Conservation (phyloP, 2,888 invertebrate species). For the Diplazon laetatorius region DNA sequence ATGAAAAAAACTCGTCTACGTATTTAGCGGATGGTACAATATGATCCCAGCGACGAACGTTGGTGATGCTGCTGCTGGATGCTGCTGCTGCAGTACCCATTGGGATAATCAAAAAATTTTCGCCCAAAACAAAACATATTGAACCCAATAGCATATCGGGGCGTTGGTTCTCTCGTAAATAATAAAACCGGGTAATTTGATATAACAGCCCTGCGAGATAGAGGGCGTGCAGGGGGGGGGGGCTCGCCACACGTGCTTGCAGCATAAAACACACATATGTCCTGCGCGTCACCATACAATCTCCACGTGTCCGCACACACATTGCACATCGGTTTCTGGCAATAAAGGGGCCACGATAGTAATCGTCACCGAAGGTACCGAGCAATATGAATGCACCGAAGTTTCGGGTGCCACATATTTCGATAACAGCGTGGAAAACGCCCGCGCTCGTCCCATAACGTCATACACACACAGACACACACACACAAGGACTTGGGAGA, state of each 20-base stretch:
- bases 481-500: background rate
- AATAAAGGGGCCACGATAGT: no score
- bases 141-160: background rate
- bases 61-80: background rate
- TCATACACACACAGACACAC: no score
- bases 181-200: slow-evolving; percentile 31
- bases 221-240: no score
- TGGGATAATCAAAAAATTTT: slow-evolving; percentile 16
- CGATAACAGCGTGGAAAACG: slow-evolving; percentile 5
- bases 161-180: slow-evolving; percentile 1
- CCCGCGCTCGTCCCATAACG: background rate
- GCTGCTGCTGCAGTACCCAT: background rate
- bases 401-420: background rate
- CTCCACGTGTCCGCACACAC: no score
- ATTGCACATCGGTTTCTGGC: no score
- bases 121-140: slow-evolving; percentile 26
- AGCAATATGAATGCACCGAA: background rate
- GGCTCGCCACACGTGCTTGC: no score
- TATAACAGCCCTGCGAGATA: slow-evolving; percentile 3
- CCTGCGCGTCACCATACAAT: no score
- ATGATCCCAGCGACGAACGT: background rate
- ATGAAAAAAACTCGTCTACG: slow-evolving; percentile 33
- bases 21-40: slow-evolving; percentile 7
- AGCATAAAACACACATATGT: no score
- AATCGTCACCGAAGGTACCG: background rate